A percentile compares a stretch with the other conserved stretches of the same genome.
Evolutionary conservation across 2,797 vertebrate species (phyloP).

Genomic region (Denticeps clupeoides): DNA sequence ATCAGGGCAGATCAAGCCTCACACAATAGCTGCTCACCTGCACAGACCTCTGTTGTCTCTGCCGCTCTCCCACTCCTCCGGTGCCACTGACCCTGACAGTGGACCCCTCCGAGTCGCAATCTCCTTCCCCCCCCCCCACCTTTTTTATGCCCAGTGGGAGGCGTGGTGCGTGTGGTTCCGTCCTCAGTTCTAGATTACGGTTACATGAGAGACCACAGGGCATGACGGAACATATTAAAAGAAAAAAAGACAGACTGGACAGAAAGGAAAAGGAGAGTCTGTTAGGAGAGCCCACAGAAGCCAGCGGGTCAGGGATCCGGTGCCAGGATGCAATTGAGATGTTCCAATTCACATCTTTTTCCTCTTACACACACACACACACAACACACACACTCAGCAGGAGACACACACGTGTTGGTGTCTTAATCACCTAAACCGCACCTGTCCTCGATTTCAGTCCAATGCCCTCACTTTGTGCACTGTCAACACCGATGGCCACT

Average conservation of each 20-base stretch:
- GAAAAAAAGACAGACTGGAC: background rate
- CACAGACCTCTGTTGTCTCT: constrained; percentile 27
- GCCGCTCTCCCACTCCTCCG: background rate
- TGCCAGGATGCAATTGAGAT: constrained; percentile 8
- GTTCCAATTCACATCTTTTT: background rate
- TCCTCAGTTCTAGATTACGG: background rate
- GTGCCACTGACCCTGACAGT: constrained; percentile 3
- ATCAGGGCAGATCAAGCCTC: constrained; percentile 47
- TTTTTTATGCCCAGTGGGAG: constrained; percentile 45
- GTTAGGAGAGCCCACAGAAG: background rate
- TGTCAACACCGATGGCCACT: constrained; percentile 3
- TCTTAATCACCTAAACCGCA: constrained; percentile 3
- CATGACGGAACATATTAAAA: constrained; percentile 2
- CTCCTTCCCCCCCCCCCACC: constrained; percentile 1
- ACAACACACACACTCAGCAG: background rate
- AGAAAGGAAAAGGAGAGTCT: background rate
- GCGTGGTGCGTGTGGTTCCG: constrained; percentile 20
- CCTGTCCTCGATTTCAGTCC: background rate
- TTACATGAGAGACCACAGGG: constrained; percentile 11
- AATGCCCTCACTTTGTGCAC: background rate
- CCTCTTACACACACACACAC: background rate
- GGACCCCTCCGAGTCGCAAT: constrained; percentile 23
- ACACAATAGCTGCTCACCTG: constrained; percentile 19
- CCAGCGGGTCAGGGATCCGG: constrained; percentile 9
- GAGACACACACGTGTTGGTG: background rate